phyloP scores from a whole-genome alignment of 2,888 invertebrate species.

The Axea sp. region DNA sequence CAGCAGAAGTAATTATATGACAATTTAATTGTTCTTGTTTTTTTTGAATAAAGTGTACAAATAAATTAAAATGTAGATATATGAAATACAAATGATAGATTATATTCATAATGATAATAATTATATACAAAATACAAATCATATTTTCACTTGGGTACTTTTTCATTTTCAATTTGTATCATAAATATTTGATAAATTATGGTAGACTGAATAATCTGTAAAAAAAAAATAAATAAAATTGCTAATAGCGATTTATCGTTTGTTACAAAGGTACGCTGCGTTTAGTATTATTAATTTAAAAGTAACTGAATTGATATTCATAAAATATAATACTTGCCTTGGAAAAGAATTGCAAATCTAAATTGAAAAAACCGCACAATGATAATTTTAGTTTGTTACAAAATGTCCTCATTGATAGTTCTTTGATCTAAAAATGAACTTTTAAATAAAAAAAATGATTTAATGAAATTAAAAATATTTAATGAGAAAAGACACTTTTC shows the following conservation, averaged over 20 bases:
- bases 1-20: too few relatives aligned
- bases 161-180: constrained; percentile 13
- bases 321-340: constrained; percentile 12
- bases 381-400: constrained; percentile 6
- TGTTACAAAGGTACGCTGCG: too few relatives aligned
- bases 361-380: constrained; percentile 8
- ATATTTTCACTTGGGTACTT: too few relatives aligned
- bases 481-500: neutral
- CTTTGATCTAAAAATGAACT: constrained; percentile 10
- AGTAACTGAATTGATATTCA: neutral
- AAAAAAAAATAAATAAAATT: neutral
- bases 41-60: too few relatives aligned
- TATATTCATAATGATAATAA: too few relatives aligned
- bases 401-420: neutral
- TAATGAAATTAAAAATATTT: too few relatives aligned
- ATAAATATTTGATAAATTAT: constrained; percentile 18
- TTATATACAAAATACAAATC: too few relatives aligned
- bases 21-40: too few relatives aligned
- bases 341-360: constrained; percentile 9
- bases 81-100: too few relatives aligned
- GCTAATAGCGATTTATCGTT: too few relatives aligned
- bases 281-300: neutral
- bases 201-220: constrained; percentile 14
- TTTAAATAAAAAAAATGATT: too few relatives aligned
- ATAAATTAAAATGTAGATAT: too few relatives aligned